A percentile compares a stretch with the other conserved stretches of the same genome.
Evolutionary conservation across 92 coral and sea anemone species (phyloP).

Genomic region (Parazoanthus atlanticus): DNA sequence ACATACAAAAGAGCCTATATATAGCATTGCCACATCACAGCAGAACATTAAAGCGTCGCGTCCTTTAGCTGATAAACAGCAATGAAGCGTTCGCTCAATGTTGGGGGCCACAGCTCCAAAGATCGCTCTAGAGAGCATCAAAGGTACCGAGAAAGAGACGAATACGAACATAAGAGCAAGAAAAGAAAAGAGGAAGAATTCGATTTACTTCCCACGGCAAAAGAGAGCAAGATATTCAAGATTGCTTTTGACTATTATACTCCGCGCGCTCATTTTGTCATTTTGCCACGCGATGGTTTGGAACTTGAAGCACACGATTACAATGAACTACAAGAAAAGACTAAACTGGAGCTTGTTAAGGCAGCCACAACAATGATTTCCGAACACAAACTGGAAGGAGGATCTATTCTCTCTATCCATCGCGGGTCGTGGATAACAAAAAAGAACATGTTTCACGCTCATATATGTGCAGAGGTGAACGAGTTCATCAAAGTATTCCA

Average conservation of each 20-base stretch:
- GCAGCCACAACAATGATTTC: conserved; percentile 61
- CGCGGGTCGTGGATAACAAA: conserved; percentile 76
- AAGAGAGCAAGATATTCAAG: conserved; percentile 58
- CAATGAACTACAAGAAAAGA: not conserved
- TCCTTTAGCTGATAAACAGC: conserved; percentile 7
- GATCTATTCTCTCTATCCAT: conserved; percentile 68
- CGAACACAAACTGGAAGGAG: conserved; percentile 37
- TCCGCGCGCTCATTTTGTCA: conserved; percentile 76
- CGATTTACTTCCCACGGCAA: conserved; percentile 57
- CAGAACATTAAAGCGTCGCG: conserved; percentile 11
- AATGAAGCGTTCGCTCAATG: conserved; percentile 12
- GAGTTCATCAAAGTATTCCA: conserved; percentile 55
- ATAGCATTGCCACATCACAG: not conserved
- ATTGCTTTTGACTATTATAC: conserved; percentile 78
- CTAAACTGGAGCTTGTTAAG: conserved; percentile 46
- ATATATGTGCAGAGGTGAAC: conserved; percentile 63
- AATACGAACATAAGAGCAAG: conserved; percentile 5
- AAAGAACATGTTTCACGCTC: conserved; percentile 67
- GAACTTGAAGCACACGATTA: conserved; percentile 38
- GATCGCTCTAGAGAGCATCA: not conserved
- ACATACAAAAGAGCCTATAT: not conserved
- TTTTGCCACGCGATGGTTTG: conserved; percentile 58
- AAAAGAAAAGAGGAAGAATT: conserved; percentile 3
- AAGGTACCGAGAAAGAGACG: conserved; percentile 8
- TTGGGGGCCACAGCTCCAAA: not conserved